Percentiles rank a stretch among this genome's conserved stretches.
Conservation (phyloP, 2,113 vertebrate species). For the Nycticebus coucang region DNA sequence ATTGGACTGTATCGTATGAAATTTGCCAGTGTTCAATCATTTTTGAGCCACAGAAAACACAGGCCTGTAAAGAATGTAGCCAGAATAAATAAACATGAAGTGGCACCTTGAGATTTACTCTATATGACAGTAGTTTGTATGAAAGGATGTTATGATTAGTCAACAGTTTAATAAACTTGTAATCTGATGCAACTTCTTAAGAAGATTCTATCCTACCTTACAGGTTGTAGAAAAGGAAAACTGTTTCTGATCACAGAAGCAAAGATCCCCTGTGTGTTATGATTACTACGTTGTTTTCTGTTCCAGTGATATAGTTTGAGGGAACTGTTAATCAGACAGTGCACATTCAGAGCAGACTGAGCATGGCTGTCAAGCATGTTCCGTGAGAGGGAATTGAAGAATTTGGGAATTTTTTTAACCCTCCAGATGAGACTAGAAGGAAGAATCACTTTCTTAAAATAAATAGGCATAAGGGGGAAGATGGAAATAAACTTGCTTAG, state of each 20-base stretch:
- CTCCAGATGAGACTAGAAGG: not conserved
- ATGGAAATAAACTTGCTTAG: slow-evolving; percentile 38
- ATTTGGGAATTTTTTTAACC: not conserved
- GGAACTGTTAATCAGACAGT: not conserved
- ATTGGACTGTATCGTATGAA: not conserved
- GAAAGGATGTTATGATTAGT: not conserved
- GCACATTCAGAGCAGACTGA: not conserved
- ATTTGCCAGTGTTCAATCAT: not conserved
- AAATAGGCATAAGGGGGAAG: not conserved
- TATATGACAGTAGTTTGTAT: not conserved
- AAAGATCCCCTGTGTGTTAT: not conserved
- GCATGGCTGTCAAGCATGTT: not conserved
- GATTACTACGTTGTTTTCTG: not conserved
- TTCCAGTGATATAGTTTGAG: not conserved
- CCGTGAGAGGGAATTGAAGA: not conserved
- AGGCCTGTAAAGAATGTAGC: slow-evolving; percentile 13
- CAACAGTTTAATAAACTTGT: not conserved
- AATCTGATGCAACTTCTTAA: not conserved
- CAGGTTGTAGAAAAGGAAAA: not conserved
- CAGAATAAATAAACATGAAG: not conserved
- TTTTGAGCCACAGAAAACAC: not conserved
- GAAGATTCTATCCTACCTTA: not conserved
- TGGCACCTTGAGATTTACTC: not conserved
- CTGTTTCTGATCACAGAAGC: not conserved
- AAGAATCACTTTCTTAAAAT: not conserved